phyloP scores from a whole-genome alignment of 1,140 invertebrate species.

The Heliconius nattereri region DNA sequence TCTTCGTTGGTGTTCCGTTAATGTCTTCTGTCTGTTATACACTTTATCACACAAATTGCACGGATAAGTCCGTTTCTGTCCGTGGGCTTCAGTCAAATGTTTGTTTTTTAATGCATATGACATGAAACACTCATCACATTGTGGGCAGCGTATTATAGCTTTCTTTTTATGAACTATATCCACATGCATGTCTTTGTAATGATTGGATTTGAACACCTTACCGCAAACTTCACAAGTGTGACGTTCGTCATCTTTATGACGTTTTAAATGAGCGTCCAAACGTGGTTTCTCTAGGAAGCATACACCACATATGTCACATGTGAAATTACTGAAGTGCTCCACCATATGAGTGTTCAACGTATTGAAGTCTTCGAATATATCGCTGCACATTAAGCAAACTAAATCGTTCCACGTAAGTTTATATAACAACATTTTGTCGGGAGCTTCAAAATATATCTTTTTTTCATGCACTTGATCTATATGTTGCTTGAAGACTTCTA shows the following conservation, averaged over 20 bases:
- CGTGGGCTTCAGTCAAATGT: slow-evolving; percentile 71
- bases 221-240: slow-evolving; percentile 75
- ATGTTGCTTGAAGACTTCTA: slow-evolving; percentile 68
- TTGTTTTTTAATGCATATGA: slow-evolving; percentile 73
- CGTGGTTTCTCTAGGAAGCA: slow-evolving; percentile 71
- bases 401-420: slow-evolving; percentile 71
- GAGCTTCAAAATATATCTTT: slow-evolving; percentile 72
- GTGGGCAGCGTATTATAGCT: slow-evolving; percentile 69
- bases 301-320: slow-evolving; percentile 71
- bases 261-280: slow-evolving; percentile 67
- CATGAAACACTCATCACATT: slow-evolving; percentile 74
- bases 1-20: slow-evolving; percentile 70
- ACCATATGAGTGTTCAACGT: slow-evolving; percentile 72
- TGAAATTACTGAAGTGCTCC: slow-evolving; percentile 73
- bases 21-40: slow-evolving; percentile 72
- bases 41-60: slow-evolving; percentile 77
- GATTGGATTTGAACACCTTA: slow-evolving; percentile 74
- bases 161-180: slow-evolving; percentile 76
- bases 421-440: slow-evolving; percentile 66
- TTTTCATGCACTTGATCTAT: slow-evolving; percentile 65
- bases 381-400: slow-evolving; percentile 72
- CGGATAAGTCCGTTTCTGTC: slow-evolving; percentile 70
- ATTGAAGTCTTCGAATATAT: slow-evolving; percentile 75
- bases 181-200: slow-evolving; percentile 75
- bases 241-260: slow-evolving; percentile 66